These are phyloP conservation scores for Linurgus olivaceus DNA, from an alignment of 2,797 vertebrate species.

Conservation along the genomic window DNA sequence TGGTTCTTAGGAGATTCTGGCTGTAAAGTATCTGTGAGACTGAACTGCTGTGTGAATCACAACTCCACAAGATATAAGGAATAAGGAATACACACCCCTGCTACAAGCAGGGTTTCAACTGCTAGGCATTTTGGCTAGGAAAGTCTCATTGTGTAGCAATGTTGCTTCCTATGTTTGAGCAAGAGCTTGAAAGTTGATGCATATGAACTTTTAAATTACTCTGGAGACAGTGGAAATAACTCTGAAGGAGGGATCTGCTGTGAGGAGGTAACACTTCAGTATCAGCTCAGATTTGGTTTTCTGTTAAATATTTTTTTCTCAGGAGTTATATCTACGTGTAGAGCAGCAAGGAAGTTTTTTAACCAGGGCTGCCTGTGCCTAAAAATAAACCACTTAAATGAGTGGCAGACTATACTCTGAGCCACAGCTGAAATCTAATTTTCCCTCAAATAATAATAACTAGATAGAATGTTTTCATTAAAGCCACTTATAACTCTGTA, in stretches of 20 bases:
- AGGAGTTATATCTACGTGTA: background rate
- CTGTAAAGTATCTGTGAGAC: background rate
- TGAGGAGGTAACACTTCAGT: background rate
- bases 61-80: background rate
- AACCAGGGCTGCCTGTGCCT: background rate
- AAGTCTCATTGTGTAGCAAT: background rate
- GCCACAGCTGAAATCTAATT: background rate
- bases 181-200: background rate
- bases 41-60: background rate
- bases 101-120: background rate
- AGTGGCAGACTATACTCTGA: background rate
- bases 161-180: background rate
- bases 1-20: background rate
- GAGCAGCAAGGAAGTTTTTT: background rate
- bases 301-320: background rate
- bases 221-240: background rate
- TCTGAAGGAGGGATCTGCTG: background rate
- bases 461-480: background rate
- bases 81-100: background rate
- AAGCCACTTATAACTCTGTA: background rate
- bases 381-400: background rate
- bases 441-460: background rate
- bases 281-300: background rate
- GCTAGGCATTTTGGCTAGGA: background rate
- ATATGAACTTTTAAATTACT: background rate